Evolutionary conservation across 1,140 invertebrate species (phyloP).

Genomic region (Penaeus chinensis): DNA sequence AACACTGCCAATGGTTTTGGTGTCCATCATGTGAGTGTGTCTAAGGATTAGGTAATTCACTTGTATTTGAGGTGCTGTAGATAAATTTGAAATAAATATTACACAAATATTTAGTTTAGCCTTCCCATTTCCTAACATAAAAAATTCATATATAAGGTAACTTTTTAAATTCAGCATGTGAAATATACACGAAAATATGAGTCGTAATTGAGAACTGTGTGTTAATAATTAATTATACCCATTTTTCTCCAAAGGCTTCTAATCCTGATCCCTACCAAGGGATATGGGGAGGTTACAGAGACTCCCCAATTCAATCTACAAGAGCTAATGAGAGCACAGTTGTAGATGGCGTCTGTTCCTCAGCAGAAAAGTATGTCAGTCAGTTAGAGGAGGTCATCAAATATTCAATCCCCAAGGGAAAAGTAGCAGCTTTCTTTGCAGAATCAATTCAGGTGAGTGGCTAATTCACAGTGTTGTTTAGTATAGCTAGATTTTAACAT

Average conservation of each 20-base stretch:
- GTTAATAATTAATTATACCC: background rate
- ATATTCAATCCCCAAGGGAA: constrained; percentile 80
- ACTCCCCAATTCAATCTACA: constrained; percentile 84
- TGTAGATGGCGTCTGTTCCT: constrained; percentile 74
- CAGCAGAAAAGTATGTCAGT: constrained; percentile 82
- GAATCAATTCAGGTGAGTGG: constrained; percentile 88
- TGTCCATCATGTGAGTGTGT: constrained; percentile 81
- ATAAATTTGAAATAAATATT: background rate
- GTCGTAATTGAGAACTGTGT: background rate
- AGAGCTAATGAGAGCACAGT: constrained; percentile 77
- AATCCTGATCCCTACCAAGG: constrained; percentile 92
- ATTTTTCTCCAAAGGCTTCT: constrained; percentile 75
- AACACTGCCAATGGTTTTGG: constrained; percentile 80
- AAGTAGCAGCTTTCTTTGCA: constrained; percentile 88
- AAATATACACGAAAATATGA: too few species aligned
- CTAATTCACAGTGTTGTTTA: too few species aligned
- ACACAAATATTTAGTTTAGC: background rate
- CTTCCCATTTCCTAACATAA: too few species aligned
- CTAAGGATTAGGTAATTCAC: background rate
- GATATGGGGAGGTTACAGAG: constrained; percentile 87
- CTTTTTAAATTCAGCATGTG: too few species aligned
- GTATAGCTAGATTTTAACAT: too few species aligned
- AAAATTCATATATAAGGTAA: too few species aligned
- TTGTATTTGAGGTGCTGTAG: too few species aligned
- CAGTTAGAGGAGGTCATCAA: constrained; percentile 84